Evolutionary conservation across 1,140 invertebrate genomes (phyloP), one percentile per base, ranked within the genome.

Genomic region (Dendrolimus punctatus): DNA sequence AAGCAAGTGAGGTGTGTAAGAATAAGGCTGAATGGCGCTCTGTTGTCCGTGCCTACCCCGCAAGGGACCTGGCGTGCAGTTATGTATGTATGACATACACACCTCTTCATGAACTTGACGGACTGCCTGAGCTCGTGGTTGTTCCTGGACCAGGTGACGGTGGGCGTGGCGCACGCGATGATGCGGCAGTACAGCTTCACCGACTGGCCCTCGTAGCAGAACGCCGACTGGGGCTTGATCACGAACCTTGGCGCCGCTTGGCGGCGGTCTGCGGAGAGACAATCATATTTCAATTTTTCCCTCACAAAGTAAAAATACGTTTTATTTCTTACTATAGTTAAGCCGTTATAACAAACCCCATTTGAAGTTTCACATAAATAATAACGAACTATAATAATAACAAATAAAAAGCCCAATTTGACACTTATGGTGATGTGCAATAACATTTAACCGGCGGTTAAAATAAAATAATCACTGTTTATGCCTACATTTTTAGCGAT

Each of bases 161-260:
- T 98, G 4, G 98, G 96, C 23, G 96, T 91, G 23, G 98, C 97
- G 55, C 95, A 92, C 6, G 97, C 97, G 68, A 99, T 96, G 58
- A 99, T 95, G 62, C 97, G 93, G 81, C 98, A 99, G 71, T 96
- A 96, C 90, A 99, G 97, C 76, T 98, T 98, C 41, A 97, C 97
- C 66, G 95, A 97, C 78, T 99, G 96, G 23, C 98, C 98, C 86
- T 99, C 98, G 80, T 95, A 98, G 55, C 96, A 96, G 87, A 98
- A 96, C 55, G 97, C 96, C 62, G 96, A 98, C 66, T 94, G 92
- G 6, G 98, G 98, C 79, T 95, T 95, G 64, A 99, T 98, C 53
- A 99, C 97, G 88, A 99, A 99, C 78, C 98, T 91, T 9, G 99
- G 99, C 42, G 96, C 96, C 36, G 98, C 98, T 90, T 99, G 98